Conservation (phyloP, 1,140 invertebrate genomes). For the Eurosta solidaginis region DNA sequence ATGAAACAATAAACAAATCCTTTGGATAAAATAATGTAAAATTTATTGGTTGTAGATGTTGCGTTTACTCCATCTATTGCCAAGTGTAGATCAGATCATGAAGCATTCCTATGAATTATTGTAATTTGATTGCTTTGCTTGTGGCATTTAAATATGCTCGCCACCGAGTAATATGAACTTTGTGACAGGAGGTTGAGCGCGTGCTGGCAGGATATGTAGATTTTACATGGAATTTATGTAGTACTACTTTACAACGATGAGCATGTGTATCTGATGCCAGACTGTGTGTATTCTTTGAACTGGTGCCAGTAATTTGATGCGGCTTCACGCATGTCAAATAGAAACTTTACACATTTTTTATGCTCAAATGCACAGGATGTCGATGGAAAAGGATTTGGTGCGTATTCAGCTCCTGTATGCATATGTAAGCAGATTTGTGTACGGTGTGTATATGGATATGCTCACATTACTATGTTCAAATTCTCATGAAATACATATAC, state of each 20-base stretch:
- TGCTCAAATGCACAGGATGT: not conserved
- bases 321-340: not conserved
- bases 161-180: not conserved
- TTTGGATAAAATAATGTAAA: not conserved
- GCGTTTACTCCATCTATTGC: not conserved
- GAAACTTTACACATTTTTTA: not conserved
- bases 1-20: not conserved
- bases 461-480: too few species aligned
- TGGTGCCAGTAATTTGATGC: constrained; percentile 20
- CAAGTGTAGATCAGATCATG: not conserved
- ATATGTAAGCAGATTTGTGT: not conserved
- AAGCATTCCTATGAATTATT: not conserved
- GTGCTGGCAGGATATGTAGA: not conserved
- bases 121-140: not conserved
- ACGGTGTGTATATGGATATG: too few species aligned
- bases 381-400: not conserved
- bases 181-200: not conserved
- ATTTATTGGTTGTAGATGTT: not conserved
- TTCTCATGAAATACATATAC: too few species aligned
- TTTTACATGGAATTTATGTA: not conserved
- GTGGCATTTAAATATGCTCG: not conserved
- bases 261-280: not conserved
- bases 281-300: not conserved
- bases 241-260: not conserved
- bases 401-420: not conserved